These are phyloP conservation scores for Poeciliopsis turrubarensis DNA, from an alignment of 2,113 vertebrate species.

Conservation along the genomic window DNA sequence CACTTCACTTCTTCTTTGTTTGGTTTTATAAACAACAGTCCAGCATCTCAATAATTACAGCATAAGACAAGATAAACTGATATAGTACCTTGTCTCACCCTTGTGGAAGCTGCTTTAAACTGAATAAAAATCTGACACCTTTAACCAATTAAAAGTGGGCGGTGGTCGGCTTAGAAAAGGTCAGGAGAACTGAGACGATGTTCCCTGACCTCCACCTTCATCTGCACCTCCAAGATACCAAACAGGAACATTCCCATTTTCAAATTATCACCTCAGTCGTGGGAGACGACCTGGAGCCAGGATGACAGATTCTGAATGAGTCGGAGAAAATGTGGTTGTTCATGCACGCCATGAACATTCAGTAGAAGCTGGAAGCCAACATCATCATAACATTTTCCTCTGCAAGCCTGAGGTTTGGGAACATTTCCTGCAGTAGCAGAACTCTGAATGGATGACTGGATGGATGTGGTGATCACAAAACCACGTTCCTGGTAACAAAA, in stretches of 20 bases:
- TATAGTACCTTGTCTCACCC: too few relatives aligned
- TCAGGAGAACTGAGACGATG: not conserved
- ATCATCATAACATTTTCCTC: conserved; percentile 61
- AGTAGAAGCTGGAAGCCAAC: conserved; percentile 27
- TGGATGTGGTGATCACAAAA: conserved; percentile 37
- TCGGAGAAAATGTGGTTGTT: conserved; percentile 14
- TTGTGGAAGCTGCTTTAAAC: too few relatives aligned
- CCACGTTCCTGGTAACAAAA: conserved; percentile 15
- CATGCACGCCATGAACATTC: conserved; percentile 3
- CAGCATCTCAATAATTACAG: too few relatives aligned
- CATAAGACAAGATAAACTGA: too few relatives aligned
- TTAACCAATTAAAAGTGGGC: not conserved
- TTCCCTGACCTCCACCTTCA: not conserved
- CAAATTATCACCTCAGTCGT: conserved; percentile 23
- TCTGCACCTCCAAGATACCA: not conserved
- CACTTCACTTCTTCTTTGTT: too few relatives aligned
- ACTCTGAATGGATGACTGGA: conserved; percentile 23
- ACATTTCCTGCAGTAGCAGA: conserved; percentile 45
- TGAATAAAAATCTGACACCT: not conserved
- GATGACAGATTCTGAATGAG: not conserved
- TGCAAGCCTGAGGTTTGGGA: conserved; percentile 40
- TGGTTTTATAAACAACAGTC: too few relatives aligned
- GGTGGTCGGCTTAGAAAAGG: not conserved
- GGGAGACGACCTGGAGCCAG: conserved; percentile 1
- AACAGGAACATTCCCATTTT: conserved; percentile 6